Evolutionary conservation across 2,113 vertebrate species (phyloP).

Genomic region (Phylloscopus trochiloides): DNA sequence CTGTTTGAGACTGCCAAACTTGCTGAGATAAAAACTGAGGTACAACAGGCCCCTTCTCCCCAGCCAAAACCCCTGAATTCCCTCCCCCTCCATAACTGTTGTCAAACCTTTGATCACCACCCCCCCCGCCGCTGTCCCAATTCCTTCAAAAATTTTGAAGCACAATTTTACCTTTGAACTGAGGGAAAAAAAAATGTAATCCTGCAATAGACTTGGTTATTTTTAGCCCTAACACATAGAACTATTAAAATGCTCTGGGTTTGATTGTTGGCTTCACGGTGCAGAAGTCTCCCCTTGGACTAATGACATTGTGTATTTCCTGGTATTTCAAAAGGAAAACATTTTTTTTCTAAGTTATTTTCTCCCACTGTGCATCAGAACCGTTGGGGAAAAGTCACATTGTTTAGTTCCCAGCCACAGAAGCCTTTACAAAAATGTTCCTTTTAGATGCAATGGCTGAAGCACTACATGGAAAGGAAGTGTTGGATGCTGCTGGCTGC

Average conservation of each 20-base stretch:
- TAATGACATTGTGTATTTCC: neutral
- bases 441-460: conserved; percentile 11
- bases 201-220: conserved; percentile 50
- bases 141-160: conserved; percentile 64
- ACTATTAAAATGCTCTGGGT: neutral
- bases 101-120: neutral
- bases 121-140: neutral
- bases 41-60: neutral
- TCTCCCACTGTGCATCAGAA: neutral
- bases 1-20: neutral
- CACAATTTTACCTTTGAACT: conserved; percentile 70
- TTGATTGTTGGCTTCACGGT: neutral
- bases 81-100: neutral
- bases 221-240: conserved; percentile 60
- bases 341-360: neutral
- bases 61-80: neutral
- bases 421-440: conserved; percentile 21
- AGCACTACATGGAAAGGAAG: neutral
- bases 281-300: neutral
- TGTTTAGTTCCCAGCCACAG: conserved; percentile 1
- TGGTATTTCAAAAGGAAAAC: neutral
- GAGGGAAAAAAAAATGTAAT: conserved; percentile 36
- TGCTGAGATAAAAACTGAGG: neutral
- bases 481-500: neutral
- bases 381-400: neutral